phyloP scores from a whole-genome alignment of 2,888 invertebrate species.

The Gryllus longicercus region DNA sequence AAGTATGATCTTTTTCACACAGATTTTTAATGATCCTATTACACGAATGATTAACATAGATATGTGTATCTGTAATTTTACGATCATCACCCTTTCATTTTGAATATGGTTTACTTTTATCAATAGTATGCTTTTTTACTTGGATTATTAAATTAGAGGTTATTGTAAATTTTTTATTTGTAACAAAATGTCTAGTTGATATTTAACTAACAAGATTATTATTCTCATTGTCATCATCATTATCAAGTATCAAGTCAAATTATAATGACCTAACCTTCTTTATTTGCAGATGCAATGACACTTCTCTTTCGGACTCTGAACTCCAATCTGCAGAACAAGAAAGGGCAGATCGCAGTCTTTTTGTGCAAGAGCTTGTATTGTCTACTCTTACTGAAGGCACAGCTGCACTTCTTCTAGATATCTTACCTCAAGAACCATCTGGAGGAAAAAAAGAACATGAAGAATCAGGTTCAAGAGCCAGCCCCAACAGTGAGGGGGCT shows the following conservation, averaged over 20 bases:
- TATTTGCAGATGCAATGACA: not conserved
- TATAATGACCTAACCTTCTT: not conserved
- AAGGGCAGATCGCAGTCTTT: constrained; percentile 62
- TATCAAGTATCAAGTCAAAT: not conserved
- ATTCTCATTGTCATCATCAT: not conserved
- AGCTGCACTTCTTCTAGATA: constrained; percentile 31
- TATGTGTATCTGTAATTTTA: too few relatives aligned
- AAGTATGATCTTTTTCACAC: too few relatives aligned
- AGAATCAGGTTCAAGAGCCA: constrained; percentile 29
- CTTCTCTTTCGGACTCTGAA: constrained; percentile 48
- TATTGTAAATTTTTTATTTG: not conserved
- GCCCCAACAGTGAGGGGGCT: constrained; percentile 28
- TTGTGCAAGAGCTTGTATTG: constrained; percentile 66
- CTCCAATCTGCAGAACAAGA: constrained; percentile 55
- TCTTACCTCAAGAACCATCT: constrained; percentile 10
- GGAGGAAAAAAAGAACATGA: constrained; percentile 32
- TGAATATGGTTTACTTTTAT: too few relatives aligned
- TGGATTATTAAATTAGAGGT: too few relatives aligned
- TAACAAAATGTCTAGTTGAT: not conserved
- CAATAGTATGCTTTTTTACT: too few relatives aligned
- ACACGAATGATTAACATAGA: too few relatives aligned
- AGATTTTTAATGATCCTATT: too few relatives aligned
- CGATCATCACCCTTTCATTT: too few relatives aligned
- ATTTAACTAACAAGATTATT: not conserved
- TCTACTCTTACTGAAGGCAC: constrained; percentile 53